Percentiles rank a stretch among this genome's conserved stretches.
These are phyloP conservation scores for Xenotilapia leptura DNA, from an alignment of 2,113 vertebrate species.

Conservation along the genomic window DNA sequence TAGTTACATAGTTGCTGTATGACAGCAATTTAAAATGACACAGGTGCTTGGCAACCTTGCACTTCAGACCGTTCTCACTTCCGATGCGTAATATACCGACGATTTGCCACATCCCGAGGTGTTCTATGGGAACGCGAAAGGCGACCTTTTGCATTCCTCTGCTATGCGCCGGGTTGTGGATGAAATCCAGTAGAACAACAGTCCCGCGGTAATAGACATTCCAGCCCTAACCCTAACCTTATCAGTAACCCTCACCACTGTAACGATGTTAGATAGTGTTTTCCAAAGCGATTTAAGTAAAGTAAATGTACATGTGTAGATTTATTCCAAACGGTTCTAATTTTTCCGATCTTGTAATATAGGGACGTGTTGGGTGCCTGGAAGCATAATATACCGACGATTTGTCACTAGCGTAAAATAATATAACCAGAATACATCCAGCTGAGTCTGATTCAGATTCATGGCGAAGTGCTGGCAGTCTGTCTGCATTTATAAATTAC, in stretches of 20 bases:
- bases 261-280: background rate
- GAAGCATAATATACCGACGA: background rate
- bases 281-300: background rate
- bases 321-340: background rate
- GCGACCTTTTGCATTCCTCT: background rate
- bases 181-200: background rate
- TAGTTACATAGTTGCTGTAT: background rate
- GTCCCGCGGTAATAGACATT: background rate
- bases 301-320: background rate
- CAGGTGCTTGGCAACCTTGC: background rate
- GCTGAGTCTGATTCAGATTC: background rate
- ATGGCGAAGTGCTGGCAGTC: background rate
- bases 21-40: background rate
- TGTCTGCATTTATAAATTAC: background rate
- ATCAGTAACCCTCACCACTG: background rate
- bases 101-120: background rate
- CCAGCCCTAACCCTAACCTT: background rate
- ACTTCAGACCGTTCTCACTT: background rate
- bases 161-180: background rate
- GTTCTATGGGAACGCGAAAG: accelerated
- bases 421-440: background rate
- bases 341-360: background rate
- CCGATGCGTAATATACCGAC: background rate
- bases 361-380: background rate
- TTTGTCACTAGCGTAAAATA: background rate